These are phyloP conservation scores for Oreochromis spilurus DNA, from an alignment of 2,113 vertebrate species.

Conservation along the genomic window DNA sequence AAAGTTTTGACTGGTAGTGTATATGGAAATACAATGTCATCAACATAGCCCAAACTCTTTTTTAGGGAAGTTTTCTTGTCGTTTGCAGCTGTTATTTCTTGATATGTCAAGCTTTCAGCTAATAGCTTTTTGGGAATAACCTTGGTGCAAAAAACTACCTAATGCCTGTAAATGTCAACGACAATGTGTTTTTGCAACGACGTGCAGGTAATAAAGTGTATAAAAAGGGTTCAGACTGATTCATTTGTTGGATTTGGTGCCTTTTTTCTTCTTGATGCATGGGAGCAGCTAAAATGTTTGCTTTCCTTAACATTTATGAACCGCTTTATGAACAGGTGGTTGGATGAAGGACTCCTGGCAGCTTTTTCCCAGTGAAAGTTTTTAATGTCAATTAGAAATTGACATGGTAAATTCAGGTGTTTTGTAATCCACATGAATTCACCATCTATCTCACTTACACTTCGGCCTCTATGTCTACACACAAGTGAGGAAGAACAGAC, in stretches of 20 bases:
- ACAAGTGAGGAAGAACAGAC: no score
- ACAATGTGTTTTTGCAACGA: background rate
- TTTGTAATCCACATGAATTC: background rate
- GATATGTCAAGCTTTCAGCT: background rate
- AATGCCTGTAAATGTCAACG: background rate
- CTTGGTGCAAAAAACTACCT: background rate
- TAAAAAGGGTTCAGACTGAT: background rate
- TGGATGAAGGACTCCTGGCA: background rate
- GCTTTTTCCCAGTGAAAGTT: background rate
- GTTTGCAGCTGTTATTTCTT: background rate
- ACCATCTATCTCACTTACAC: background rate
- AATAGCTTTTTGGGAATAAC: background rate
- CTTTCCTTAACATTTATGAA: background rate
- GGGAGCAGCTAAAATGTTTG: background rate
- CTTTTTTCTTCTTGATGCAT: background rate
- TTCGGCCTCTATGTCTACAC: background rate
- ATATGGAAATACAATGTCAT: background rate
- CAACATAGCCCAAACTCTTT: background rate
- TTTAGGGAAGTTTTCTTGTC: background rate
- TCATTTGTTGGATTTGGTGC: background rate
- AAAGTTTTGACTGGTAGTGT: background rate
- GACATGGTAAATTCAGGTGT: background rate
- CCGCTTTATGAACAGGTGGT: accelerated
- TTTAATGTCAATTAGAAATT: background rate
- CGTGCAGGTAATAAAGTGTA: background rate